Conservation (phyloP, 2,888 invertebrate species). For the Troides aeacus region DNA sequence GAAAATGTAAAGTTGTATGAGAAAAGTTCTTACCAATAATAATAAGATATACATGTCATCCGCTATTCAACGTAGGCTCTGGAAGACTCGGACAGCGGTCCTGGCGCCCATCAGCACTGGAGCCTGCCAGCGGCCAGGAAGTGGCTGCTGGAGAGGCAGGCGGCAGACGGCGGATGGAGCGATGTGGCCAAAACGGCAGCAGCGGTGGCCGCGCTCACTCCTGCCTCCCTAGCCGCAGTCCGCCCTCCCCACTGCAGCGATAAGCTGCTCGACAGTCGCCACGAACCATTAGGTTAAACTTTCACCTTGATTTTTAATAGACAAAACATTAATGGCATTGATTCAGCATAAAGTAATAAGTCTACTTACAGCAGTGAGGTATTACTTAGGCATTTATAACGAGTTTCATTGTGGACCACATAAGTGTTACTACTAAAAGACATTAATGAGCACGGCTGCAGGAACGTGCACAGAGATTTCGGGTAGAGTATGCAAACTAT, state of each 20-base stretch:
- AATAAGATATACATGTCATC: too few relatives aligned
- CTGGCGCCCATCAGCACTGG: slow-evolving; percentile 83
- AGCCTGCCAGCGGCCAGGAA: slow-evolving; percentile 87
- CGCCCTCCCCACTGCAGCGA: slow-evolving; percentile 78
- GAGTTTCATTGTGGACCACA: too few relatives aligned
- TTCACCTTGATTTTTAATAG: too few relatives aligned
- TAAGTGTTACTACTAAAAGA: too few relatives aligned
- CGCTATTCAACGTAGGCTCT: slow-evolving; percentile 78
- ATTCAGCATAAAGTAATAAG: background rate
- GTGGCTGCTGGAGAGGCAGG: slow-evolving; percentile 87
- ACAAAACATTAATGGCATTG: background rate
- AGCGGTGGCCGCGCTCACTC: slow-evolving; percentile 87
- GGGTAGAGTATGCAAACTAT: too few relatives aligned
- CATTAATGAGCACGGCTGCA: too few relatives aligned
- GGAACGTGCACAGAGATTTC: too few relatives aligned
- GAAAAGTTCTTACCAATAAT: too few relatives aligned
- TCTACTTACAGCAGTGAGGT: too few relatives aligned
- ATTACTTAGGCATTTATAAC: too few relatives aligned
- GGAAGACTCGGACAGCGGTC: slow-evolving; percentile 85
- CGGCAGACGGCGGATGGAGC: slow-evolving; percentile 89
- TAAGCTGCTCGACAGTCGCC: slow-evolving; percentile 73
- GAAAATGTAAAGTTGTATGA: too few relatives aligned
- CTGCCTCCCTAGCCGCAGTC: slow-evolving; percentile 85
- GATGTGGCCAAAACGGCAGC: slow-evolving; percentile 87
- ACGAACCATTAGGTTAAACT: slow-evolving; percentile 74